These are phyloP conservation scores for Ischnus inquisitorius DNA, from an alignment of 2,888 invertebrate species.

Conservation along the genomic window DNA sequence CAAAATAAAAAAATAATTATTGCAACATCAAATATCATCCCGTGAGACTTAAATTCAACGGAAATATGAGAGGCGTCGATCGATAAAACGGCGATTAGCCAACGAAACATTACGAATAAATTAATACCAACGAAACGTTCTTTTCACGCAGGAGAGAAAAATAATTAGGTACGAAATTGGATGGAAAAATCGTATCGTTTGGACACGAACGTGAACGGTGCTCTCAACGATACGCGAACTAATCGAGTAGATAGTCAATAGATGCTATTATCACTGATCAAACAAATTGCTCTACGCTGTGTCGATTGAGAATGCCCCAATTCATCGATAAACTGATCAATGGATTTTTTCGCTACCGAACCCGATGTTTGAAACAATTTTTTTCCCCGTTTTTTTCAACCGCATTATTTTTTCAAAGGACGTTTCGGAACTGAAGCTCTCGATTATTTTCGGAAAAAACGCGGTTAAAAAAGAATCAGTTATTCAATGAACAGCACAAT, in stretches of 20 bases:
- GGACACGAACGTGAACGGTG: background rate
- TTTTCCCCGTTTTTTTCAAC: no score
- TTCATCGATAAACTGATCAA: background rate
- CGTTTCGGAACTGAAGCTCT: no score
- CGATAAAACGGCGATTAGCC: constrained; percentile 30
- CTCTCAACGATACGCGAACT: constrained; percentile 8
- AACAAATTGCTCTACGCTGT: constrained; percentile 54
- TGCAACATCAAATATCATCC: constrained; percentile 5
- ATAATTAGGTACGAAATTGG: background rate
- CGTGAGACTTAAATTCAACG: constrained; percentile 25
- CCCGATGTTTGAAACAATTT: no score
- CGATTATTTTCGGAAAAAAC: no score
- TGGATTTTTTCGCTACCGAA: no score
- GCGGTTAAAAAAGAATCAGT: background rate
- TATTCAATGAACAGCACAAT: background rate
- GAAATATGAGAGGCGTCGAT: constrained; percentile 47
- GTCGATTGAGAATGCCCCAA: background rate
- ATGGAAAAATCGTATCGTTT: background rate
- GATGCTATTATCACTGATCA: constrained; percentile 52
- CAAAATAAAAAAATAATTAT: constrained; percentile 33
- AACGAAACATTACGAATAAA: no score
- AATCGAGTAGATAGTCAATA: constrained; percentile 5
- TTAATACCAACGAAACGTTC: no score
- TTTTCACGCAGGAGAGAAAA: no score
- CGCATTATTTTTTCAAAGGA: no score